Percentiles rank a stretch among this genome's conserved stretches.
Conservation (phyloP, 2,113 vertebrate species). For the Tupaia chinensis region DNA sequence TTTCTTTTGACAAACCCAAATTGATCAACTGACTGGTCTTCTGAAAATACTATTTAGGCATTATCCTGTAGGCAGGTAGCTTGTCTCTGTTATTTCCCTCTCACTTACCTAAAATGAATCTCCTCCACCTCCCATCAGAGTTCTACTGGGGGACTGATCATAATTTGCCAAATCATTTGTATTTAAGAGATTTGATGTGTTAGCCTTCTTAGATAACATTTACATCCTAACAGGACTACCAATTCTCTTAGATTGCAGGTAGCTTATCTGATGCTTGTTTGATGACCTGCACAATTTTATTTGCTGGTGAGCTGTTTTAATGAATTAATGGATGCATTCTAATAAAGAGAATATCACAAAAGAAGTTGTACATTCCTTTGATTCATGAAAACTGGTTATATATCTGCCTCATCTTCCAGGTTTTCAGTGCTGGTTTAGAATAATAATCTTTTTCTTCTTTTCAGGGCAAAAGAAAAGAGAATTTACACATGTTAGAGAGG, state of each 20-base stretch:
- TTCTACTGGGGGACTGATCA: not conserved
- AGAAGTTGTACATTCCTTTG: not conserved
- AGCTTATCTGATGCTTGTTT: not conserved
- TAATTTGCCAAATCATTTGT: constrained; percentile 18
- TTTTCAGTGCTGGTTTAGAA: not conserved
- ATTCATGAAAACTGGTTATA: not conserved
- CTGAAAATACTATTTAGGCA: not conserved
- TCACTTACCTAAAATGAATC: not conserved
- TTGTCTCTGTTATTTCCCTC: not conserved
- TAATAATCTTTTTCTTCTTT: not conserved
- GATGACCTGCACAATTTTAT: not conserved
- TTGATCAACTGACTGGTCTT: not conserved
- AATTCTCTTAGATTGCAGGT: not conserved
- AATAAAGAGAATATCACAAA: not conserved
- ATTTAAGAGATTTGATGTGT: constrained; percentile 18
- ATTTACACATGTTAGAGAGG: not conserved
- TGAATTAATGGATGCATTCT: not conserved
- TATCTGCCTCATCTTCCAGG: not conserved
- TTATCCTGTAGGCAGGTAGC: not conserved
- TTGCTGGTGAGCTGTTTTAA: constrained; percentile 17
- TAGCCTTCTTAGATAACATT: constrained; percentile 27
- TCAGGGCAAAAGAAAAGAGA: constrained; percentile 6
- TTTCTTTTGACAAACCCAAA: not conserved
- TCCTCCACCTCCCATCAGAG: not conserved
- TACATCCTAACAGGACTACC: constrained; percentile 30